Percentiles rank a stretch among this genome's conserved stretches.
phyloP scores from a whole-genome alignment of 1,140 invertebrate species.

The Adoxophyes honmai region DNA sequence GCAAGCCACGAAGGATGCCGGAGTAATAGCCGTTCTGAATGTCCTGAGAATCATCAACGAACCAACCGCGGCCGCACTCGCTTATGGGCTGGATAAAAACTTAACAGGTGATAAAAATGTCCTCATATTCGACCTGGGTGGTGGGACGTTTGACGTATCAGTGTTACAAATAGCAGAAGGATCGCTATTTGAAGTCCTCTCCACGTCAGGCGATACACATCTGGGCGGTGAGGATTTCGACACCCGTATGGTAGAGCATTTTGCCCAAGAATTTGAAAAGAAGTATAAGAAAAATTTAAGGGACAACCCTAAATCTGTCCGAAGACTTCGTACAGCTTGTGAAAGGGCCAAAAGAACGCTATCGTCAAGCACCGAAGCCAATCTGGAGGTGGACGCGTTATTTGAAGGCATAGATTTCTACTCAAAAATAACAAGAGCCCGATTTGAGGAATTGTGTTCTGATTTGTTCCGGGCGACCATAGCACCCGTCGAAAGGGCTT shows the following conservation, averaged over 20 bases:
- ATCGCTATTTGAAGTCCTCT: constrained; percentile 86
- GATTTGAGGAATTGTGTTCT: constrained; percentile 92
- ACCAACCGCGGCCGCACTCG: constrained; percentile 89
- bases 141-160: constrained; percentile 91
- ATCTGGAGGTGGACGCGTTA: constrained; percentile 86
- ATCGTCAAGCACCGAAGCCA: constrained; percentile 83
- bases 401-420: constrained; percentile 91
- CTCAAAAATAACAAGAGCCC: constrained; percentile 88
- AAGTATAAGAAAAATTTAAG: constrained; percentile 90
- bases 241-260: constrained; percentile 89
- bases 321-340: constrained; percentile 86
- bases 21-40: constrained; percentile 86
- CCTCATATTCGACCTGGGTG: constrained; percentile 86
- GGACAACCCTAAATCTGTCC: constrained; percentile 85
- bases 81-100: constrained; percentile 91
- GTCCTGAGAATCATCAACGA: constrained; percentile 91
- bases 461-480: constrained; percentile 87
- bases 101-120: constrained; percentile 88
- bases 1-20: constrained; percentile 86
- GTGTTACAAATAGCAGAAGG: constrained; percentile 92
- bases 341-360: constrained; percentile 84
- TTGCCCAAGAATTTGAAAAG: constrained; percentile 87
- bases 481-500: constrained; percentile 84
- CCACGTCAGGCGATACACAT: constrained; percentile 88
- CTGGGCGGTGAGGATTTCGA: constrained; percentile 88